These are phyloP conservation scores for Alaudala cheleensis DNA, from an alignment of 2,113 vertebrate genomes.

Conservation along the genomic window DNA sequence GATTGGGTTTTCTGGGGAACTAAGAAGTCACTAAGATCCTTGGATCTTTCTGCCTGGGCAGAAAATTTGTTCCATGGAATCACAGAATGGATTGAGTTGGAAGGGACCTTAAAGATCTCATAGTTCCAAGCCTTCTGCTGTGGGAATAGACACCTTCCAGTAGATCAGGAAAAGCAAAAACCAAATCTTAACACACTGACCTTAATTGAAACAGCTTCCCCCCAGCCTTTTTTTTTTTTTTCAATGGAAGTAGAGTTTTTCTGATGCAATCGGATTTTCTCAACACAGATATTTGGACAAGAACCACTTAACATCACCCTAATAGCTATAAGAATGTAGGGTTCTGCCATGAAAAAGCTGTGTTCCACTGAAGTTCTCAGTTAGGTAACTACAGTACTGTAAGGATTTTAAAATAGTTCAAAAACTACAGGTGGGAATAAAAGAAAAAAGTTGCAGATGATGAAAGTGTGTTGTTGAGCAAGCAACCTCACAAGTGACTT, in stretches of 20 bases:
- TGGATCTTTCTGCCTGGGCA: background rate
- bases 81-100: background rate
- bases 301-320: background rate
- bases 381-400: background rate
- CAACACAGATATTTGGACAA: background rate
- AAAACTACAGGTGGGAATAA: background rate
- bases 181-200: background rate
- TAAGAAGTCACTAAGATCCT: background rate
- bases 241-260: background rate
- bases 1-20: background rate
- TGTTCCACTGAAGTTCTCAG: background rate
- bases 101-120: background rate
- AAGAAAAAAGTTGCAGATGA: background rate
- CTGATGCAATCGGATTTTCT: background rate
- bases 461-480: background rate
- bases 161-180: background rate
- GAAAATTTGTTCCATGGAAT: background rate
- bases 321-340: background rate
- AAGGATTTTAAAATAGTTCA: background rate
- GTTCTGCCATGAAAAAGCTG: background rate
- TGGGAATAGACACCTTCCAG: background rate
- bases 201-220: background rate
- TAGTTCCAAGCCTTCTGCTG: background rate
- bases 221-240: background rate
- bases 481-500: background rate